Evolutionary conservation across 2,888 invertebrate genomes (phyloP).

Genomic region (Nebria salina): DNA sequence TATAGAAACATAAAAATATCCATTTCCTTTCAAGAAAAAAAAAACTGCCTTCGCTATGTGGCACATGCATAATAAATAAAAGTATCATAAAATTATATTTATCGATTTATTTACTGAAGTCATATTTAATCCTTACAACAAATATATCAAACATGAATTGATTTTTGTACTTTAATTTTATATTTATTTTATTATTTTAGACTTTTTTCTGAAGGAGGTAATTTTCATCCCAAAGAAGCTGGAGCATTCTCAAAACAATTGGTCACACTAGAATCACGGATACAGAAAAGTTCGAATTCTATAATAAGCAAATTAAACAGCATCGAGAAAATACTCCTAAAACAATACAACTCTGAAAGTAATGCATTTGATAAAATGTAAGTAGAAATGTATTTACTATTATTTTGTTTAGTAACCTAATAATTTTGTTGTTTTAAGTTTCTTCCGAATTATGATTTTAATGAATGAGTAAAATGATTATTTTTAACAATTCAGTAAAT

Average conservation of each 20-base stretch:
- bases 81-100: too few species aligned
- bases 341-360: background rate
- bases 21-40: too few species aligned
- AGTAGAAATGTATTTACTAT: background rate
- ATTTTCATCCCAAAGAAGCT: constrained; percentile 31
- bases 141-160: background rate
- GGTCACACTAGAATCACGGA: background rate
- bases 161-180: background rate
- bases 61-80: too few species aligned
- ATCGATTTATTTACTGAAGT: too few species aligned
- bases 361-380: background rate
- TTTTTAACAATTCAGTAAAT: too few species aligned
- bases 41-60: too few species aligned
- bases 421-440: too few species aligned
- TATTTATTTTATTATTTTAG: constrained; percentile 14
- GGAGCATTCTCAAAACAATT: background rate
- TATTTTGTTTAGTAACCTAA: too few species aligned
- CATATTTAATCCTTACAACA: background rate
- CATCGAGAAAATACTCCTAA: background rate
- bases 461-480: too few species aligned
- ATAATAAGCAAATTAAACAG: background rate
- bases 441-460: too few species aligned
- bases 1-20: too few species aligned
- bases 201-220: constrained; percentile 36
- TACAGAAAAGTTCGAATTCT: background rate